phyloP scores from a whole-genome alignment of 2,113 vertebrate genomes.

The Vidua chalybeata region DNA sequence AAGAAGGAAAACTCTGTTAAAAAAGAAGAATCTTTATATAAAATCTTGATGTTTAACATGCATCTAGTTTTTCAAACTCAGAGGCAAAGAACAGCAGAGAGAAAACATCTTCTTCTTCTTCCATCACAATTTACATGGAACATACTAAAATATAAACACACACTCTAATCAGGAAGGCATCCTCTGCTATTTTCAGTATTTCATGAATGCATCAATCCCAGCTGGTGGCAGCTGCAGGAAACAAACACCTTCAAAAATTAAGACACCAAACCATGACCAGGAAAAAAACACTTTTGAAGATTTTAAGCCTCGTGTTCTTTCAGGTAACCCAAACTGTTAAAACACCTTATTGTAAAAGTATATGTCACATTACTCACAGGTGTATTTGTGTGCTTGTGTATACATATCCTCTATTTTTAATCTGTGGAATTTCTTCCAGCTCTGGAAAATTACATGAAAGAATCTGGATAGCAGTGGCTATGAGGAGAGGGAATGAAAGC shows the following conservation, averaged over 20 bases:
- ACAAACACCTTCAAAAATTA: not conserved
- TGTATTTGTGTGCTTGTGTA: accelerated
- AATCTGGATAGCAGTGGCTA: not conserved
- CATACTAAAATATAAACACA: not conserved
- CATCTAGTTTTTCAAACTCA: not conserved
- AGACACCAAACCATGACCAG: not conserved
- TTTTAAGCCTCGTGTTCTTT: not conserved
- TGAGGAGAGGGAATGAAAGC: not conserved
- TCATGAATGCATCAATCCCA: not conserved
- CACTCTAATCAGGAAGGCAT: not conserved
- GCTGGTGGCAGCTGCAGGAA: not conserved
- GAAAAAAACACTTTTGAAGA: not conserved
- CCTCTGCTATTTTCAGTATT: not conserved
- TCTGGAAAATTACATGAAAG: not conserved
- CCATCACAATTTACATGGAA: not conserved
- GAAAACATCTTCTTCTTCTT: not conserved
- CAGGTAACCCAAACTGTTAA: not conserved
- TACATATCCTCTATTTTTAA: not conserved
- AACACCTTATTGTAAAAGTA: not conserved
- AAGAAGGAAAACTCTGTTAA: conserved; percentile 96
- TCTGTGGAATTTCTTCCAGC: not conserved
- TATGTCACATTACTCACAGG: not conserved
- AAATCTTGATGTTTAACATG: not conserved
- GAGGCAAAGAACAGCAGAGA: not conserved
- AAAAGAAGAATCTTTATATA: not conserved